phyloP scores from a whole-genome alignment of 2,888 invertebrate species.

The Operophtera brumata region DNA sequence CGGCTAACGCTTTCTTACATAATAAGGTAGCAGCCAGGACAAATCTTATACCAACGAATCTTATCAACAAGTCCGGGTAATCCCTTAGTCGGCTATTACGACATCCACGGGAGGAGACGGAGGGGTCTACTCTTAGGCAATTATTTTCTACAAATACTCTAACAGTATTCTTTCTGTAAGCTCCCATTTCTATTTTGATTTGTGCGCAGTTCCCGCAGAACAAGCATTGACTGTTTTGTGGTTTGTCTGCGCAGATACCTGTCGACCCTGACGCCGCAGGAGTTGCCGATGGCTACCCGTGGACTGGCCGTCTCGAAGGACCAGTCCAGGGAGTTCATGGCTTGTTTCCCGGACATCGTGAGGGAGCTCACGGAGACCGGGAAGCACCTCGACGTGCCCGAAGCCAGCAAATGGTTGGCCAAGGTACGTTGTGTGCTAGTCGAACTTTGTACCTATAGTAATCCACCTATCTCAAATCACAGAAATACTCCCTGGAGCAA shows the following conservation, averaged over 20 bases:
- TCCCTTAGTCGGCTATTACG: too few species aligned
- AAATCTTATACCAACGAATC: too few species aligned
- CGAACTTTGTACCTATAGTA: slow-evolving; percentile 37
- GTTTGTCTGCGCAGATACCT: slow-evolving; percentile 64
- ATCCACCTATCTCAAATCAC: background rate
- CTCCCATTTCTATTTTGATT: background rate
- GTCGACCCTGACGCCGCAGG: slow-evolving; percentile 82
- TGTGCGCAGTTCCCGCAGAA: background rate
- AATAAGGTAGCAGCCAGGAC: too few species aligned
- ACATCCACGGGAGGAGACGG: too few species aligned
- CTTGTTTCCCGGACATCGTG: slow-evolving; percentile 92
- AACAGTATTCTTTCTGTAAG: background rate
- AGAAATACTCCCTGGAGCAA: too few species aligned
- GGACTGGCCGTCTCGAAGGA: slow-evolving; percentile 87
- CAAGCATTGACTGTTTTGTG: slow-evolving; percentile 11
- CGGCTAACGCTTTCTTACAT: too few species aligned
- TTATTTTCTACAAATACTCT: too few species aligned
- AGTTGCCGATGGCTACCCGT: slow-evolving; percentile 81
- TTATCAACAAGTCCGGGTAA: too few species aligned
- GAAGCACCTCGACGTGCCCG: slow-evolving; percentile 87
- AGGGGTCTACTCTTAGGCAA: too few species aligned
- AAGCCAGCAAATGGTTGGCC: slow-evolving; percentile 89
- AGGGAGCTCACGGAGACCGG: slow-evolving; percentile 89
- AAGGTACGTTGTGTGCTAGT: slow-evolving; percentile 81
- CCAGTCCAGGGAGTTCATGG: slow-evolving; percentile 93